phyloP scores from a whole-genome alignment of 2,113 vertebrate genomes.

The Sminthopsis crassicaudata region DNA sequence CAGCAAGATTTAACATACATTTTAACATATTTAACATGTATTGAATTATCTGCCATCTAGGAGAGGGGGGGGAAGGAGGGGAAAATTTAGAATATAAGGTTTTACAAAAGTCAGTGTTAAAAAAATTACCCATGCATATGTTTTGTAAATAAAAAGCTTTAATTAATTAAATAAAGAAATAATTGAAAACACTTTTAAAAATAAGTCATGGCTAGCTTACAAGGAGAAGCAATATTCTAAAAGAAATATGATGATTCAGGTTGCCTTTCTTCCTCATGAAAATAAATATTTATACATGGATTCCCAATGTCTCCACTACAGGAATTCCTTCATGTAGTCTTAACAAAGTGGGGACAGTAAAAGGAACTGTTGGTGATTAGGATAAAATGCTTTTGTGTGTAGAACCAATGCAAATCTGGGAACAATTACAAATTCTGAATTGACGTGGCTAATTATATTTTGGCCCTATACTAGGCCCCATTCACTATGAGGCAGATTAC shows the following conservation, averaged over 20 bases:
- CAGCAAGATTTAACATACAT: too few relatives aligned
- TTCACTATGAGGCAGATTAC: not conserved
- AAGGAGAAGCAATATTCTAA: constrained; percentile 39
- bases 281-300: constrained; percentile 15
- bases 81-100: too few relatives aligned
- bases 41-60: too few relatives aligned
- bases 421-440: not conserved
- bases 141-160: too few relatives aligned
- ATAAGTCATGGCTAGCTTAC: constrained; percentile 35
- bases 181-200: not conserved
- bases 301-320: constrained; percentile 39
- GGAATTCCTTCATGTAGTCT: constrained; percentile 5
- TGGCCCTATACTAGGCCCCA: not conserved
- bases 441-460: not conserved
- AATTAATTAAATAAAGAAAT: too few relatives aligned
- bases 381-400: not conserved
- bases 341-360: constrained; percentile 10
- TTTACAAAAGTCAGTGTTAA: too few relatives aligned
- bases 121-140: too few relatives aligned
- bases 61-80: too few relatives aligned
- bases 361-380: not conserved
- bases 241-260: constrained; percentile 35
- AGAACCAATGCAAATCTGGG: not conserved
- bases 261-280: constrained; percentile 54
- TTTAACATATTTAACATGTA: too few relatives aligned